Percentiles rank a stretch among this genome's conserved stretches.
Conservation (phyloP, 2,113 vertebrate species). For the Dicentrarchus labrax region DNA sequence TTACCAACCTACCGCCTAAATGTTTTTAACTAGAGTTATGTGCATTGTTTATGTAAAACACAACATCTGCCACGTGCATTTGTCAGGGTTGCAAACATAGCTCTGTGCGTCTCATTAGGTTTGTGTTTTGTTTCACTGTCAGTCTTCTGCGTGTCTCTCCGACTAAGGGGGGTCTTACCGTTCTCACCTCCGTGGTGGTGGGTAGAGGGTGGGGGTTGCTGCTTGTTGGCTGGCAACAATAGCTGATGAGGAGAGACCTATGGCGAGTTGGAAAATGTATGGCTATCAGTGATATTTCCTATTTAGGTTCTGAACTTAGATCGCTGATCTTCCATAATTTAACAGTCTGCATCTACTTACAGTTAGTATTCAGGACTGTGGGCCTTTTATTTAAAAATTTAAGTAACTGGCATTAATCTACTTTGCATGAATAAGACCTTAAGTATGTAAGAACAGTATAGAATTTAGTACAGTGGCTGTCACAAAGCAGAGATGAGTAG, state of each 20-base stretch:
- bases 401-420: conserved; percentile 12
- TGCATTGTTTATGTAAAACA: conserved; percentile 11
- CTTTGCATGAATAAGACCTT: neutral
- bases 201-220: conserved; percentile 88
- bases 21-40: conserved; percentile 6
- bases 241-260: conserved; percentile 93
- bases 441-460: neutral
- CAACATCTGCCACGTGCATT: conserved; percentile 34
- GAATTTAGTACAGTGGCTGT: neutral
- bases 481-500: neutral
- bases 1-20: neutral
- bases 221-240: conserved; percentile 93
- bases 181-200: conserved; percentile 93
- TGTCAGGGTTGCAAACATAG: conserved; percentile 27
- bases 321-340: neutral
- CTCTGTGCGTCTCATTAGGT: conserved; percentile 11
- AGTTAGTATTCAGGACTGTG: neutral
- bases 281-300: conserved; percentile 29
- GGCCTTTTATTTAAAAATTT: neutral
- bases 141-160: conserved; percentile 37
- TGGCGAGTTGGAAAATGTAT: neutral
- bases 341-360: conserved; percentile 19
- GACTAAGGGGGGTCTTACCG: conserved; percentile 83
- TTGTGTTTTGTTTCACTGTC: conserved; percentile 42
- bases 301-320: conserved; percentile 30